phyloP scores from a whole-genome alignment of 2,113 vertebrate genomes.

The Stigmatopora argus region DNA sequence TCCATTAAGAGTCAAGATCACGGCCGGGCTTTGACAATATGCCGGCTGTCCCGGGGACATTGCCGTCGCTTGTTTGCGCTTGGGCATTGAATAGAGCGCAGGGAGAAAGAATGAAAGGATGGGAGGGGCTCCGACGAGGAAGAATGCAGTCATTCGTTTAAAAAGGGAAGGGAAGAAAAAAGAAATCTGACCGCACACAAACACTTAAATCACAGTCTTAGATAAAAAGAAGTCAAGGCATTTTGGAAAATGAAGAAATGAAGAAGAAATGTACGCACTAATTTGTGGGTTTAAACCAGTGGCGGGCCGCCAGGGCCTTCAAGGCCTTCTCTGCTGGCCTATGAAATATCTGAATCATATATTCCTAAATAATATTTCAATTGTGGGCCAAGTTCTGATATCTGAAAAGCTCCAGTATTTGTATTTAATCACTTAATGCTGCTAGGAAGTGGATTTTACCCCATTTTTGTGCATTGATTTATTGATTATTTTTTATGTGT shows the following conservation, averaged over 20 bases:
- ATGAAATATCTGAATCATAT: no score
- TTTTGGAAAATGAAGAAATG: slow-evolving; percentile 13
- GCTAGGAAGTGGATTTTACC: no score
- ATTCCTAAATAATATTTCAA: no score
- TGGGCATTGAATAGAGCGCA: slow-evolving; percentile 32
- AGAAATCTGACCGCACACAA: slow-evolving; percentile 43
- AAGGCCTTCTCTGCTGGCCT: no score
- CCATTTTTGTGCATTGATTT: no score
- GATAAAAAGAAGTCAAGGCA: slow-evolving; percentile 20
- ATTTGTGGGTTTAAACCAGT: no score
- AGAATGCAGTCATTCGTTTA: slow-evolving; percentile 53
- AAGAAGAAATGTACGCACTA: no score
- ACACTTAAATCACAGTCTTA: slow-evolving; percentile 36
- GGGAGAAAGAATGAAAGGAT: slow-evolving; percentile 21
- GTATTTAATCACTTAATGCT: no score
- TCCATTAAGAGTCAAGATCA: slow-evolving; percentile 50
- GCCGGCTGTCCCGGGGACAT: slow-evolving; percentile 41
- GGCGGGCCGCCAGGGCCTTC: no score
- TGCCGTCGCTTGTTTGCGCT: slow-evolving; percentile 24
- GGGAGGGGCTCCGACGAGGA: slow-evolving; percentile 18
- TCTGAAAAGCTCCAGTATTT: no score
- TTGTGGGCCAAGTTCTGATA: no score
- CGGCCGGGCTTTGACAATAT: slow-evolving; percentile 9
- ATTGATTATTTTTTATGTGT: no score
- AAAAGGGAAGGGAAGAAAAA: not conserved